Evolutionary conservation across 1,140 invertebrate species (phyloP), one percentile per base, ranked within the genome.

Genomic region (Apis cerana): DNA sequence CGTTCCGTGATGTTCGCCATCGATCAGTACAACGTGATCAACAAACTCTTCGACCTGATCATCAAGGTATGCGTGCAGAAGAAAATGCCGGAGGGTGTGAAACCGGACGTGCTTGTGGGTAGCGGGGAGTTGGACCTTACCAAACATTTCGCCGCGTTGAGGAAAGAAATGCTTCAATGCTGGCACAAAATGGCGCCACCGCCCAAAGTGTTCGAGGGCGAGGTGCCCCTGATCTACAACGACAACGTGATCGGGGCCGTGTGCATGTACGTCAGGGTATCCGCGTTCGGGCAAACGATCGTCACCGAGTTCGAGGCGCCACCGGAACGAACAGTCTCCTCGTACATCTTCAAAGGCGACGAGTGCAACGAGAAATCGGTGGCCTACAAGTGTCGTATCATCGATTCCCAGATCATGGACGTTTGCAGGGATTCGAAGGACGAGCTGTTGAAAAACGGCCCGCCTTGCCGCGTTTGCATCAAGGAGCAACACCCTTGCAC

Each of bases 1-100:
- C 83, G 85, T 11, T 94, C 93, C 0, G 84, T 94, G 0, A 69
- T 93, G 64, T 94, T 94, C 77, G 89, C 92, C 1, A 72, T 93
- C 11, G 85, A 88, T 61, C 72, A 86, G 0, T 61, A 81, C 3
- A 27, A 80, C 0, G 88, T 89, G 1, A 23, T 21, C 4, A 72
- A 90, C 11, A 87, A 87, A 50, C 17, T 74, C 1, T 65, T 75
- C 0, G 84, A 92, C 27, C 89, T 94, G 50, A 83, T 85, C 0
- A 80, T 94, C 10, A 85, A 67, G 2, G 4, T 94, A 0, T 71
- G 19, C 8, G 89, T 92, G 5, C 65, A 84, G 13, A 94, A 94
- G 67, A 89, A 82, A 64, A 92, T 93, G 86, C 89, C 91, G 0
- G 80, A 90, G 0, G 74, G 78, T 0, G 77, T 92, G 43, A 89